A percentile compares a stretch with the other conserved stretches of the same genome.
Evolutionary conservation across 2,113 vertebrate species (phyloP).

Genomic region (Bujurquina vittata): DNA sequence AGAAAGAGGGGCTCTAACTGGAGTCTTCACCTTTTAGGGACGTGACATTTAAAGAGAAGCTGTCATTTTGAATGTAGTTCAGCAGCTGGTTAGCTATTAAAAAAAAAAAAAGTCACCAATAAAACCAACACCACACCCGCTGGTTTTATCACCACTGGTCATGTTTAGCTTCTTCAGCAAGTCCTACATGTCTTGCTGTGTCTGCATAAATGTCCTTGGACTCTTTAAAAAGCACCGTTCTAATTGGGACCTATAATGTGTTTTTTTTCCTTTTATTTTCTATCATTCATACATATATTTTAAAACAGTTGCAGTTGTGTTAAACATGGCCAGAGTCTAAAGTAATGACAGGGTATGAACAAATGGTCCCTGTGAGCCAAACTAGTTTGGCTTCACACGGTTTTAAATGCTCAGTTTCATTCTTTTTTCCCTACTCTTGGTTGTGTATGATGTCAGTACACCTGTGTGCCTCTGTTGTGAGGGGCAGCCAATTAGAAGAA

Average conservation of each 20-base stretch:
- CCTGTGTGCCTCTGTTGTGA: too few species aligned
- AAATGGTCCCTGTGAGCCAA: too few species aligned
- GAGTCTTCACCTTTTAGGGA: background rate
- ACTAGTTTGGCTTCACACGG: too few species aligned
- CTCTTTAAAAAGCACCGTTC: background rate
- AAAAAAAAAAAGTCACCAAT: background rate
- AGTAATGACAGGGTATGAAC: too few species aligned
- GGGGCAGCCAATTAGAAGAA: background rate
- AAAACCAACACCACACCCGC: background rate
- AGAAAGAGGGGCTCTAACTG: background rate
- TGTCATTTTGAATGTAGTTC: background rate
- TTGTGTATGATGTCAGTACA: too few species aligned
- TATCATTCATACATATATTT: too few species aligned
- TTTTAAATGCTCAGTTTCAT: too few species aligned
- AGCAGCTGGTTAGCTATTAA: background rate
- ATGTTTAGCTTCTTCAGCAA: background rate
- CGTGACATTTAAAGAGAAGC: fast-evolving
- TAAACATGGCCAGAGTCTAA: too few species aligned
- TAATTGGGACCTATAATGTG: background rate
- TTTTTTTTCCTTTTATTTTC: background rate
- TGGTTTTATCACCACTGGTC: background rate
- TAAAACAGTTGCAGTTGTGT: too few species aligned
- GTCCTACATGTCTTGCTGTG: background rate
- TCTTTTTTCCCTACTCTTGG: background rate
- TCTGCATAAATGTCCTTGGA: background rate